These are phyloP conservation scores for Aldabrachelys gigantea DNA, from an alignment of 2,113 vertebrate genomes.

Conservation along the genomic window DNA sequence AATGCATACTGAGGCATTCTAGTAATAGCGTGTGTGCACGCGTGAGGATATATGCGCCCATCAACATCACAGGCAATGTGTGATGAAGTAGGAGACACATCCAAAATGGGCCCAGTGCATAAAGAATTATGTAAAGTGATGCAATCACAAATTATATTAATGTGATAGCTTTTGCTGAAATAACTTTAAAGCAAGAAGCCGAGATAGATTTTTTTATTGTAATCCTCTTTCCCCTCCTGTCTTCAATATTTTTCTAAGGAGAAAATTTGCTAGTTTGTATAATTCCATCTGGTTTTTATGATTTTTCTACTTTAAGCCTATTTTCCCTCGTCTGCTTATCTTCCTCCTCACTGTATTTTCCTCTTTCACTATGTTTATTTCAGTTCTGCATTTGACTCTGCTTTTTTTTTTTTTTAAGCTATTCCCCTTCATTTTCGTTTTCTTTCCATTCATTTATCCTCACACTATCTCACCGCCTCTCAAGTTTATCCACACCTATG, in stretches of 20 bases:
- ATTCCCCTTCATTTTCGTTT: neutral
- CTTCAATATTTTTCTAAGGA: neutral
- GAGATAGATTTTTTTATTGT: conserved; percentile 19
- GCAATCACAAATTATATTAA: neutral
- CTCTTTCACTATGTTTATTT: conserved; percentile 19
- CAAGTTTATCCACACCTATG: neutral
- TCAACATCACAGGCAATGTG: neutral
- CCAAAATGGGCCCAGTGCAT: neutral
- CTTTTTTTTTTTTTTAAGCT: conserved; percentile 40
- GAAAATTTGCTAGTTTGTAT: neutral
- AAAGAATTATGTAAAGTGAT: neutral
- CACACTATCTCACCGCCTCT: neutral
- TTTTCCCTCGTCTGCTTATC: conserved; percentile 22
- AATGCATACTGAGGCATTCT: neutral
- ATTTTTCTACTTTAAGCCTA: neutral
- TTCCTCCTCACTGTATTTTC: conserved; percentile 40
- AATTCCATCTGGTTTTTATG: neutral
- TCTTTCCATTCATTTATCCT: neutral
- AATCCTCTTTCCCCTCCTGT: neutral
- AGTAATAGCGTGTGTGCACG: neutral
- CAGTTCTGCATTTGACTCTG: conserved; percentile 50
- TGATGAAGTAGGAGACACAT: neutral
- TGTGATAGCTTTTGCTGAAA: neutral
- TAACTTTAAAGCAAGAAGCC: neutral
- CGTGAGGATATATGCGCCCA: too few species aligned